Evolutionary conservation across 2,888 invertebrate species (phyloP), one percentile per base, ranked within the genome.

Genomic region (Gandaritis pyraliata): DNA sequence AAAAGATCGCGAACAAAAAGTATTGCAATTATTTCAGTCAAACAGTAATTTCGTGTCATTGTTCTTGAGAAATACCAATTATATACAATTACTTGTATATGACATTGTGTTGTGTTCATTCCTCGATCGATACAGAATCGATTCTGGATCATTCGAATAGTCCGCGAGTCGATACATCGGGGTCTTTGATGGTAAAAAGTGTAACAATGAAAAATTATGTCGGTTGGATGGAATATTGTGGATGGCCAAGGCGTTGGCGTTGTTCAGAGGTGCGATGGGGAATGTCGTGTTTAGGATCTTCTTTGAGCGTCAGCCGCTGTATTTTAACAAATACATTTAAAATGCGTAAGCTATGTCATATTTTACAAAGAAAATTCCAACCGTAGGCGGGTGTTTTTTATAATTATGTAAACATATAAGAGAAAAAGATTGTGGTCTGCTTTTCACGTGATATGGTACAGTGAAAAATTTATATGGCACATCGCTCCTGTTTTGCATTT

Each of bases 21-120:
- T 81, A 70, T 72, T 73, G 85, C 83, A 90, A 92, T 91, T 91
- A 90, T 90, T 90, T 86, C 83, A 86, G 76, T 82, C 87, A 87
- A 86, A 83, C 84, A 85, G 88, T 86, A 90, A 91, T 91, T 90
- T 90, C 74, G 81, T 78, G 83, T 89, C 90, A 90, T 91, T 91
- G 91, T 92, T 91, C 91, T 88, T 82, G 78, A 88, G 90, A 90
- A 91, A 88, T 85, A 84, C 87, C 90, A 91, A 92, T 92, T 92
- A 92, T 89, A 88, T 90, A 90, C 90, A 90, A 92, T 91, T 92
- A 91, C 89, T 78, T 77, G 86, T 88, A 89, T 90, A 89, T 87
- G 88, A 90, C 90, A 90, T 82, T 88, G 88, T 88, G 83, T 82
- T 72, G 74, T 61, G 65, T 80, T 75, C 86, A 87, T 90, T 83